Percentiles rank a stretch among this genome's conserved stretches.
Conservation (phyloP, 2,113 vertebrate species). For the Lepidothrix coronata region DNA sequence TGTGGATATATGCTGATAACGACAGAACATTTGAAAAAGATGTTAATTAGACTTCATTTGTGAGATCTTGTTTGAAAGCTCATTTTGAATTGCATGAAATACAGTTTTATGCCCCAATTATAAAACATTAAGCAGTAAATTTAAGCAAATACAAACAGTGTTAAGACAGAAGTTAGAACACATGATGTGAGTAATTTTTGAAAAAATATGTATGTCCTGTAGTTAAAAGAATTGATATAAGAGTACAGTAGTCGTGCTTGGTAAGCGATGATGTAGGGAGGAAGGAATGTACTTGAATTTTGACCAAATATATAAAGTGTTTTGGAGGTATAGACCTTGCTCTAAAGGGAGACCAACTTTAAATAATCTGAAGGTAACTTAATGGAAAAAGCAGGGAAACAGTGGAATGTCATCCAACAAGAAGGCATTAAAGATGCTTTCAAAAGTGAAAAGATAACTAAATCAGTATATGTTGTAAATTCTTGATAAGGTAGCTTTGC, state of each 20-base stretch:
- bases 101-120: not conserved
- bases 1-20: not conserved
- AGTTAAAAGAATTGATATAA: not conserved
- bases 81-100: not conserved
- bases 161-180: not conserved
- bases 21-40: not conserved
- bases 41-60: not conserved
- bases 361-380: not conserved
- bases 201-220: not conserved
- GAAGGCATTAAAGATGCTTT: not conserved
- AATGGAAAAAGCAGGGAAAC: not conserved
- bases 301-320: conserved; percentile 1
- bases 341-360: not conserved
- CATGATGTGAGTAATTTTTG: not conserved
- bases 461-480: not conserved
- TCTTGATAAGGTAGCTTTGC: not conserved
- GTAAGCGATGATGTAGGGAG: not conserved
- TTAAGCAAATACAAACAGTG: not conserved
- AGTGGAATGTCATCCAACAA: not conserved
- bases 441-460: not conserved
- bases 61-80: not conserved
- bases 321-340: not conserved
- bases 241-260: not conserved
- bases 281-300: conserved; percentile 48
- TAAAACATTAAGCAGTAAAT: not conserved